These are phyloP conservation scores for Chouioia cunea DNA, from an alignment of 2,888 invertebrate species.

Conservation along the genomic window DNA sequence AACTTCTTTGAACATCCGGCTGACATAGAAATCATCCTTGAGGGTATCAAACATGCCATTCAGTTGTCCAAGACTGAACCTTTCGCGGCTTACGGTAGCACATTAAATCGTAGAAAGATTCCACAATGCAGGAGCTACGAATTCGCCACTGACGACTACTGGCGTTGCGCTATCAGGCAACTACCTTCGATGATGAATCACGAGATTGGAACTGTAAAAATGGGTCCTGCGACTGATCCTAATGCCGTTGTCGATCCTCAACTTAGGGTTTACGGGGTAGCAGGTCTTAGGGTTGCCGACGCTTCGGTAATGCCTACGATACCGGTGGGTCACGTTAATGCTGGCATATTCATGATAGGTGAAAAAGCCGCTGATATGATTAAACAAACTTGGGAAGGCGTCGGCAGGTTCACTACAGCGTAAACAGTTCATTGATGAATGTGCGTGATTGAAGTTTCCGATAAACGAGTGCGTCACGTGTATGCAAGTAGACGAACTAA, in stretches of 20 bases:
- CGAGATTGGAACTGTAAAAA: constrained; percentile 75
- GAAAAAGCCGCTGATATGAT: constrained; percentile 78
- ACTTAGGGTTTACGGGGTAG: constrained; percentile 70
- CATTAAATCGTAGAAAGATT: constrained; percentile 70
- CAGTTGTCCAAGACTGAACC: constrained; percentile 74
- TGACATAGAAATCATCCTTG: constrained; percentile 76
- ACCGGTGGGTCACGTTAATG: constrained; percentile 75
- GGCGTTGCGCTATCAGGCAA: constrained; percentile 77
- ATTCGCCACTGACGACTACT: constrained; percentile 78
- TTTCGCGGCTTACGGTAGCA: constrained; percentile 73
- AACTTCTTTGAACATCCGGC: constrained; percentile 77
- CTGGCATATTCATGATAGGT: constrained; percentile 77
- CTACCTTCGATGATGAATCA: constrained; percentile 80
- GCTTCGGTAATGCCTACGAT: constrained; percentile 76
- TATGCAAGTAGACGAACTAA: too few species aligned
- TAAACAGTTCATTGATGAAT: too few species aligned
- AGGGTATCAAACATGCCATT: constrained; percentile 73
- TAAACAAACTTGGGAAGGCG: constrained; percentile 72
- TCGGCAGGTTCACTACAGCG: too few species aligned
- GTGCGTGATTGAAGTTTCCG: too few species aligned
- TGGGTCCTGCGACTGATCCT: constrained; percentile 75
- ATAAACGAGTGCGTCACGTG: too few species aligned
- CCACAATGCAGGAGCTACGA: constrained; percentile 73
- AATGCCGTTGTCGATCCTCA: constrained; percentile 76
- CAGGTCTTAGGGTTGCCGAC: constrained; percentile 75